Evolutionary conservation across 92 coral and sea anemone genomes (phyloP).

Genomic region (Phenganax subtilis): DNA sequence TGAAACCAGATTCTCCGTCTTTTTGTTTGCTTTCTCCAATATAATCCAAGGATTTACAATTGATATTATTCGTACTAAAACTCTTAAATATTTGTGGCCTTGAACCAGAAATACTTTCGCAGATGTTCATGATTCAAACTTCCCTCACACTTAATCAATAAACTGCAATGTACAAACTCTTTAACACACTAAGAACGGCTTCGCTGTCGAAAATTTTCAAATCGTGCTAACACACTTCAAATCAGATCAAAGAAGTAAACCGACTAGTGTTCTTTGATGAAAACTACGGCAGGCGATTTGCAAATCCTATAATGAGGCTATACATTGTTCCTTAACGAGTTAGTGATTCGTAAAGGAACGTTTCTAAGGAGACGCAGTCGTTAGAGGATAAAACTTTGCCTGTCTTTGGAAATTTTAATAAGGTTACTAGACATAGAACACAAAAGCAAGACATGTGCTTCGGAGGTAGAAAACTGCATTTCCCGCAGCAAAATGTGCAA

Average conservation of each 20-base stretch:
- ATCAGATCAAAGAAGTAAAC: neutral
- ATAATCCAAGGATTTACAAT: neutral
- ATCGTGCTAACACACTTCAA: neutral
- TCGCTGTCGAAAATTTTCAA: neutral
- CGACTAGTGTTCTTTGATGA: neutral
- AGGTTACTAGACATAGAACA: too few species aligned
- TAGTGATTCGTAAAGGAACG: neutral
- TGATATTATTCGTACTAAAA: neutral
- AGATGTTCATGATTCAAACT: neutral
- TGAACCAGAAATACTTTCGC: neutral
- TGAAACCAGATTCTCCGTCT: too few species aligned
- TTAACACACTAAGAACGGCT: constrained; percentile 2
- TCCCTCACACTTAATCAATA: neutral
- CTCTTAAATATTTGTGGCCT: neutral
- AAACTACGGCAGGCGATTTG: neutral
- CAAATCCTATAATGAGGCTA: constrained; percentile 1
- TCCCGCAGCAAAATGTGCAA: too few species aligned
- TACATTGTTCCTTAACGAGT: constrained; percentile 13
- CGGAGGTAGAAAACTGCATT: too few species aligned
- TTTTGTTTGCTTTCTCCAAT: too few species aligned
- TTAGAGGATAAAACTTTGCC: neutral
- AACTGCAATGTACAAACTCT: neutral
- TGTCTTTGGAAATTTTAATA: neutral
- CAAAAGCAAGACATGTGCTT: too few species aligned
- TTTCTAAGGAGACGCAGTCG: constrained; percentile 13